Percentiles rank a stretch among this genome's conserved stretches.
Conservation (phyloP, 2,113 vertebrate genomes). For the Eulacestoma nigropectus region DNA sequence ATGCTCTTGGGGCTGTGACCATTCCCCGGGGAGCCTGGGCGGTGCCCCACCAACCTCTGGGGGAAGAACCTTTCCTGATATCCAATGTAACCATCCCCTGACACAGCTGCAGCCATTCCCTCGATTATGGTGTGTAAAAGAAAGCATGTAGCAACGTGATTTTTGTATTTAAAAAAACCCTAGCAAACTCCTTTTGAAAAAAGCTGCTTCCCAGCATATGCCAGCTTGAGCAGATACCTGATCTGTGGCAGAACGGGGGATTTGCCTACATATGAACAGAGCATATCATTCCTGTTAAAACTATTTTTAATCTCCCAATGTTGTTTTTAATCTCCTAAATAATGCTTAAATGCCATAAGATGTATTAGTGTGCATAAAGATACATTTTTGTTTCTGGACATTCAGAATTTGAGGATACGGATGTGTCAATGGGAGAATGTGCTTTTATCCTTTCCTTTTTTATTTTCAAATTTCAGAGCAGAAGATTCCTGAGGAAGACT, state of each 20-base stretch:
- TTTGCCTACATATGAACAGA: not conserved
- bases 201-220: not conserved
- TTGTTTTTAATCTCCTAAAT: not conserved
- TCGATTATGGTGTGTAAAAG: not conserved
- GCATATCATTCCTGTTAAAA: not conserved
- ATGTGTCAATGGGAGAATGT: not conserved
- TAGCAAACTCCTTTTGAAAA: not conserved
- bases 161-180: not conserved
- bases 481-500: conserved; percentile 93
- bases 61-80: not conserved
- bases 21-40: not conserved
- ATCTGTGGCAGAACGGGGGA: too few relatives aligned
- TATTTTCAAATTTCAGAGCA: conserved; percentile 75
- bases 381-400: not conserved
- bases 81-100: not conserved
- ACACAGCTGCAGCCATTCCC: not conserved
- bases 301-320: not conserved
- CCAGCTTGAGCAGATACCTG: not conserved
- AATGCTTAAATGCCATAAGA: not conserved
- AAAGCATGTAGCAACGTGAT: not conserved
- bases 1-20: fast-evolving
- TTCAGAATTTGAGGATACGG: not conserved
- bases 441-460: not conserved
- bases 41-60: not conserved
- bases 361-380: not conserved